phyloP scores from a whole-genome alignment of 2,113 vertebrate species.

The Scomber scombrus region DNA sequence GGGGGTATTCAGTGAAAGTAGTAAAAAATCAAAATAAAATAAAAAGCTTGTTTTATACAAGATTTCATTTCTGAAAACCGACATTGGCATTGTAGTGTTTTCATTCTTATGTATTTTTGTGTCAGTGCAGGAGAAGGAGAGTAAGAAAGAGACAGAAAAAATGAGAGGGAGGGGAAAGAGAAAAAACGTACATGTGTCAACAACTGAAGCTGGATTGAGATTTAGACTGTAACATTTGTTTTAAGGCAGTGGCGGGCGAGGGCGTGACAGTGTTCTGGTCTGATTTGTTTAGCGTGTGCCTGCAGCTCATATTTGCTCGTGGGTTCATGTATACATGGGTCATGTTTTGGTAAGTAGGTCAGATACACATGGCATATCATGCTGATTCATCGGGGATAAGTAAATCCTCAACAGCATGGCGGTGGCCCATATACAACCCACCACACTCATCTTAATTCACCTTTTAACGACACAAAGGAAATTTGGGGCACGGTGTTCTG shows the following conservation, averaged over 20 bases:
- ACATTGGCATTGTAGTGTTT: background rate
- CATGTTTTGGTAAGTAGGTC: conserved; percentile 70
- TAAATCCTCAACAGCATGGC: conserved; percentile 61
- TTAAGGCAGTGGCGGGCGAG: background rate
- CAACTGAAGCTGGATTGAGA: background rate
- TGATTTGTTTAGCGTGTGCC: conserved; percentile 5
- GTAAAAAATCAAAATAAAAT: too few species aligned
- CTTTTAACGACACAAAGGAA: conserved; percentile 13
- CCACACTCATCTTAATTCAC: conserved; percentile 28
- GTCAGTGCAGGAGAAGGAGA: background rate
- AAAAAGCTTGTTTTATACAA: background rate
- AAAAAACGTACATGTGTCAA: conserved; percentile 8
- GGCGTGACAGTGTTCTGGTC: conserved; percentile 14
- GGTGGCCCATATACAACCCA: conserved; percentile 17
- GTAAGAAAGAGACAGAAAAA: background rate
- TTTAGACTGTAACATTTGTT: background rate
- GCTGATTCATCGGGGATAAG: conserved; percentile 70
- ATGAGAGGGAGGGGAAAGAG: background rate
- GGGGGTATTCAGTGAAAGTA: background rate
- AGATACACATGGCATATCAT: conserved; percentile 63
- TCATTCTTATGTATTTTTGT: background rate
- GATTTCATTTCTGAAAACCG: background rate
- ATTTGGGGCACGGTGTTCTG: conserved; percentile 40
- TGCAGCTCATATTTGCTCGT: conserved; percentile 21
- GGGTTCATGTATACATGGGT: conserved; percentile 41